Conservation (phyloP, 2,113 vertebrate species). For the Proteles cristata region DNA sequence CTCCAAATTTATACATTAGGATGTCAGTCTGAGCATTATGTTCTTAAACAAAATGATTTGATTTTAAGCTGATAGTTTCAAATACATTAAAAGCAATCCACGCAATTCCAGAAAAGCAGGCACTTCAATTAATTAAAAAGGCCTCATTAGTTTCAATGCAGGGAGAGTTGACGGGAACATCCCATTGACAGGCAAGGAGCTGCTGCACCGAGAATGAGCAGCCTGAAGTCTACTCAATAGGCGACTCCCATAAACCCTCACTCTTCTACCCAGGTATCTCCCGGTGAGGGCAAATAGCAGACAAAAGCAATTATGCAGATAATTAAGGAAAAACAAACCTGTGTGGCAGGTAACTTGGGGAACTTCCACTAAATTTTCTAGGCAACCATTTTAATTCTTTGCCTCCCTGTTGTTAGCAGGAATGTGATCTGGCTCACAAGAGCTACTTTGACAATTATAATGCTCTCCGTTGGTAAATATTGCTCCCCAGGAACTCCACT, state of each 20-base stretch:
- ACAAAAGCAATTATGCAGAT: constrained; percentile 30
- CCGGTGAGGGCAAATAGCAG: constrained; percentile 4
- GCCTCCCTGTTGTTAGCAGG: not conserved
- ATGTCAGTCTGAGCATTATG: not conserved
- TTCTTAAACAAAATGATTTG: constrained; percentile 47
- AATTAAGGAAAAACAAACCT: constrained; percentile 64
- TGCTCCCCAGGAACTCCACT: constrained; percentile 36
- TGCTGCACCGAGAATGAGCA: not conserved
- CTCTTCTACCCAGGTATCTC: constrained; percentile 14
- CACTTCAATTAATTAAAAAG: constrained; percentile 55
- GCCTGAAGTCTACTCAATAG: not conserved
- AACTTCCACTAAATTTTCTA: constrained; percentile 36
- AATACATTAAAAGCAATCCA: constrained; percentile 6
- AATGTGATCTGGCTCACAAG: constrained; percentile 48
- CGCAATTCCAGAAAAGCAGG: not conserved
- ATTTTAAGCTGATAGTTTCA: constrained; percentile 20
- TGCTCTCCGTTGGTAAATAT: constrained; percentile 35
- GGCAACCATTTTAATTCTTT: constrained; percentile 41
- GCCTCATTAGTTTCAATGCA: constrained; percentile 1
- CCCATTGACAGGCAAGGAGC: not conserved
- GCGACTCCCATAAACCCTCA: not conserved
- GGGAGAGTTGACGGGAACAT: not conserved
- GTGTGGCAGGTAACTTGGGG: constrained; percentile 18
- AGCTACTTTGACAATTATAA: constrained; percentile 55
- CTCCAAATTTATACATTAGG: not conserved